phyloP scores from a whole-genome alignment of 2,113 vertebrate species.

The Charina bottae region DNA sequence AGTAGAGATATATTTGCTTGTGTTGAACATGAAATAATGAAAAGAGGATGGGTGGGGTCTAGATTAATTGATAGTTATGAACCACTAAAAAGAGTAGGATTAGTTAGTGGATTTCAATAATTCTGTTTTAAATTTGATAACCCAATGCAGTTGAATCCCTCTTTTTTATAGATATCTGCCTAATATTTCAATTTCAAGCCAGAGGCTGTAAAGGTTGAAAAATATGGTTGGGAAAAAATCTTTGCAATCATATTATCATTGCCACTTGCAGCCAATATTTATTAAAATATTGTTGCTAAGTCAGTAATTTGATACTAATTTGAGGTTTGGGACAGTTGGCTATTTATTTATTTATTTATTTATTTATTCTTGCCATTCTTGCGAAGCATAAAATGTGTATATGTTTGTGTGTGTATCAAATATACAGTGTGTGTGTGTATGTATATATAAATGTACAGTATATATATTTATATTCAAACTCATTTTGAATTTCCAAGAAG shows the following conservation, averaged over 20 bases:
- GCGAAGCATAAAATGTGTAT: conserved; percentile 7
- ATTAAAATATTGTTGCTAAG: conserved; percentile 47
- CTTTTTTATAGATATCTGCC: not conserved
- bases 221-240: not conserved
- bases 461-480: not conserved
- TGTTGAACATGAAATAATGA: not conserved
- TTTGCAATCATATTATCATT: not conserved
- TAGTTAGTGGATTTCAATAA: not conserved
- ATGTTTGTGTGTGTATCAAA: not conserved
- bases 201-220: not conserved
- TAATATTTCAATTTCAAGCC: not conserved
- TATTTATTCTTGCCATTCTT: conserved; percentile 30
- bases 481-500: conserved; percentile 18
- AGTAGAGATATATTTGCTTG: not conserved
- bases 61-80: not conserved
- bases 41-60: not conserved
- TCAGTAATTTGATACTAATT: not conserved
- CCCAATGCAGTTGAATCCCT: not conserved
- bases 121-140: not conserved
- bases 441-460: no score
- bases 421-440: not conserved
- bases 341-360: no score
- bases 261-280: conserved; percentile 30
- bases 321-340: conserved; percentile 40
- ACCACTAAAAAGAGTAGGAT: not conserved